Evolutionary conservation across 1,140 invertebrate species (phyloP).

Genomic region (Apocrypta bakeri): DNA sequence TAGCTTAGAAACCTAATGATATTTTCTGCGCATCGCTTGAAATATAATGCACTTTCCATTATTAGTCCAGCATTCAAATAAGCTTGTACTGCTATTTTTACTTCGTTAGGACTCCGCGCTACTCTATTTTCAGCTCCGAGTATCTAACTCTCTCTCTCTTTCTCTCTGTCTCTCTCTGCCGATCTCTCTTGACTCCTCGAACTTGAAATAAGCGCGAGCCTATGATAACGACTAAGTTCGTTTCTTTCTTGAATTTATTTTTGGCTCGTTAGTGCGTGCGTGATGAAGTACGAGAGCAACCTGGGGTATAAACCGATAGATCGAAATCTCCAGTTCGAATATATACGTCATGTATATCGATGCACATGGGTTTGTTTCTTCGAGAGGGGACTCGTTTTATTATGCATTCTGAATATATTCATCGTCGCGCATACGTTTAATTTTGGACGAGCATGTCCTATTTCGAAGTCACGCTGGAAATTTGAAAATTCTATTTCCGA

Average conservation of each 20-base stretch:
- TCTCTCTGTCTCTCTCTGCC: too few species aligned
- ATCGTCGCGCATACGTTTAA: not conserved
- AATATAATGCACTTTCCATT: conserved; percentile 44
- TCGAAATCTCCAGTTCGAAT: not conserved
- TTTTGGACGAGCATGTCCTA: too few species aligned
- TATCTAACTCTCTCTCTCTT: not conserved
- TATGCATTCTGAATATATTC: not conserved
- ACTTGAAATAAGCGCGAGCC: not conserved
- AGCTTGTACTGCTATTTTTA: conserved; percentile 31
- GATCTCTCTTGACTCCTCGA: too few species aligned
- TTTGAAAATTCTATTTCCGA: not conserved
- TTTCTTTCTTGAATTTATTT: not conserved
- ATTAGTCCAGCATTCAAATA: conserved; percentile 42
- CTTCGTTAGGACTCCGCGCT: conserved; percentile 19
- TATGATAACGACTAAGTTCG: conserved; percentile 11
- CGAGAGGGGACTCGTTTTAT: too few species aligned
- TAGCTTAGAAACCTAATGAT: conserved; percentile 30
- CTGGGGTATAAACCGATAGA: not conserved
- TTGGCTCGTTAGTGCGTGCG: not conserved
- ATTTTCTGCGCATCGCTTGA: conserved; percentile 18
- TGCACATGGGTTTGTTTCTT: too few species aligned
- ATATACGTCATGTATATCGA: too few species aligned
- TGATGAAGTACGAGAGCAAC: not conserved
- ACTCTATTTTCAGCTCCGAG: conserved; percentile 26
- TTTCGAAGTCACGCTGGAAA: not conserved